Evolutionary conservation across 2,797 vertebrate species (phyloP).

Genomic region (Cuniculus paca): DNA sequence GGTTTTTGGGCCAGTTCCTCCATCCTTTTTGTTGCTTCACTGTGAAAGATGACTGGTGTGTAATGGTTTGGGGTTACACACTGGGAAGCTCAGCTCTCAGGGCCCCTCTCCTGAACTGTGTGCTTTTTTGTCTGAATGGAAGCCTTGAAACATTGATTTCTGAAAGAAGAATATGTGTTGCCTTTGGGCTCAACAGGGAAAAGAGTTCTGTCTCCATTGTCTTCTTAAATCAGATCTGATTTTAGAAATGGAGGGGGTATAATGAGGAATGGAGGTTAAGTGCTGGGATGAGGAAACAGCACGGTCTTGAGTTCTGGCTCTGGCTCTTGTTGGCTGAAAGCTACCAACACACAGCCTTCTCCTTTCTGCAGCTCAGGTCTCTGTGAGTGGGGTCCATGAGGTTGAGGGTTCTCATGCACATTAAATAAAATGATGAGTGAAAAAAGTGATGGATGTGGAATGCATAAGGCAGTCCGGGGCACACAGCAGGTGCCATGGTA

Average conservation of each 20-base stretch:
- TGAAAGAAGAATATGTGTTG: background rate
- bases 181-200: background rate
- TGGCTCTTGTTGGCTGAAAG: background rate
- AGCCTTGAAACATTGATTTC: background rate
- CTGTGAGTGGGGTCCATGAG: background rate
- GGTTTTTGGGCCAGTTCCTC: background rate
- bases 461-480: too few relatives aligned
- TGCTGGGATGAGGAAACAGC: background rate
- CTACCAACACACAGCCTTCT: background rate
- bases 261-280: background rate
- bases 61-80: background rate
- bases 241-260: background rate
- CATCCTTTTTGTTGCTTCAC: background rate
- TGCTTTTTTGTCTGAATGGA: background rate
- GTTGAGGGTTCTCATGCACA: fast-evolving
- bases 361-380: background rate
- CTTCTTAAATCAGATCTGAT: background rate
- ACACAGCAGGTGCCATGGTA: fast-evolving
- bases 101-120: background rate
- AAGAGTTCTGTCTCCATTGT: background rate
- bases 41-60: background rate
- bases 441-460: fast-evolving
- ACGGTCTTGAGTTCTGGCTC: background rate
- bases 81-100: background rate
- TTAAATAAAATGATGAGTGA: background rate